Base-by-base conservation (phyloP, 2,113 vertebrate species). In the Leptodactylus fuscus region DNA sequence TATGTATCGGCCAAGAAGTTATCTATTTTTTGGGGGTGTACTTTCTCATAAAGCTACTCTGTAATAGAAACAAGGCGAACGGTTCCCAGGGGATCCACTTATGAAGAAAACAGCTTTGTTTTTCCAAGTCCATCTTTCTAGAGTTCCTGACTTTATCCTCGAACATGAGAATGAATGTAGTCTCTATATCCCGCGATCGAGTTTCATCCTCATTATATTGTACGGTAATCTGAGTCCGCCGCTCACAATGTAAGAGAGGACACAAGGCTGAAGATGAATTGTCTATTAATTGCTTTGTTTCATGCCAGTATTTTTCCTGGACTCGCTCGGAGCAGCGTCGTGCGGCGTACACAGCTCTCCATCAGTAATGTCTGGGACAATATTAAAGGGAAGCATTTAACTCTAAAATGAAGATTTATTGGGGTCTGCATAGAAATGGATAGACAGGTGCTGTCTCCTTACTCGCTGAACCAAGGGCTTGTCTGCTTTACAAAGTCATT, bases 201-300 rank as follows among this genome's bases (percentile, higher is more conserved):
- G 76, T 85, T 85, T 80, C 83, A 80, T 27, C 75, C 62, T 85
- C 83, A 80, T 85, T 85, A 85, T 46, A 41, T 41, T 71, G 75
- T 70, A 55, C 75, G 36, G 83, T 70, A 71, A 85, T 70, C 75
- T 69, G 83, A 85, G 76, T 24, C 78, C 44, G 34, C 34, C 27
- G 75, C 49, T 32, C 32, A 15, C 22, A 24, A 84, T 53, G 32
- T 69, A 36, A 62, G 73, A 67, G 48, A 78, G 60, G 60, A 85
- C 49, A 58, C 49, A 55, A 27, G 75, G 29, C 49, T 71, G 48
- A 58, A 44, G 62, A 85, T 85, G 48, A 80, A 85, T 85, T 70
- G 48, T 29, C 34, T 41, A 69, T 58, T 80, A 80, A 85, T 85
- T 53, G 55, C 82, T 46, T 76, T 77, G 60, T 41, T 8, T 65